Evolutionary conservation across 1,140 invertebrate species (phyloP).

Genomic region (Bradysia coprophila): DNA sequence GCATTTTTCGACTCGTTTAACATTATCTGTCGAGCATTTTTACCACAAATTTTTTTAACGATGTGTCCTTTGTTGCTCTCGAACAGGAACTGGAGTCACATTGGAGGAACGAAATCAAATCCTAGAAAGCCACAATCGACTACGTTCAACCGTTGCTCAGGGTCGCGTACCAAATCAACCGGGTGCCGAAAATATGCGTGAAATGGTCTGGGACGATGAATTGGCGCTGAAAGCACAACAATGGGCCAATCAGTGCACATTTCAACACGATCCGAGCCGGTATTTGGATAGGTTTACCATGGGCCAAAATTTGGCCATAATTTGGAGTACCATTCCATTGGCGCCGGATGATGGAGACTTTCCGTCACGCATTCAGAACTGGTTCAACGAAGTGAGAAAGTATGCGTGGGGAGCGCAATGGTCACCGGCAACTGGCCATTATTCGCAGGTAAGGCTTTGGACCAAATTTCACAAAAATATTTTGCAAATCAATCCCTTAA

Average conservation of each 20-base stretch:
- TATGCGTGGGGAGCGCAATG: conserved; percentile 45
- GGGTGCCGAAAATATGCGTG: conserved; percentile 59
- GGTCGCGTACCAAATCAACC: conserved; percentile 57
- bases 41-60: too few relatives aligned
- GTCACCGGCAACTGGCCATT: conserved; percentile 52
- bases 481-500: too few relatives aligned
- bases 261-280: conserved; percentile 46
- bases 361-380: conserved; percentile 46
- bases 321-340: conserved; percentile 53
- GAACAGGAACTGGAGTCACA: conserved; percentile 36
- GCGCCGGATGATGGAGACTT: conserved; percentile 48
- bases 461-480: too few relatives aligned
- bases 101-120: conserved; percentile 52
- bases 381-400: conserved; percentile 63
- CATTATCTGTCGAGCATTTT: too few relatives aligned
- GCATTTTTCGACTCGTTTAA: too few relatives aligned
- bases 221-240: conserved; percentile 59
- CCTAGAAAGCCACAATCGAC: conserved; percentile 57
- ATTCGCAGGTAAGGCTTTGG: conserved; percentile 43
- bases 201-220: conserved; percentile 81
- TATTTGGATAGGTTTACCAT: conserved; percentile 51
- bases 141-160: conserved; percentile 56
- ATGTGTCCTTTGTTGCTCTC: too few relatives aligned
- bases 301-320: conserved; percentile 63
- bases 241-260: conserved; percentile 62